A percentile compares a stretch with the other conserved stretches of the same genome.
phyloP scores from a whole-genome alignment of 2,888 invertebrate species.

The Lampropteryx suffumata region DNA sequence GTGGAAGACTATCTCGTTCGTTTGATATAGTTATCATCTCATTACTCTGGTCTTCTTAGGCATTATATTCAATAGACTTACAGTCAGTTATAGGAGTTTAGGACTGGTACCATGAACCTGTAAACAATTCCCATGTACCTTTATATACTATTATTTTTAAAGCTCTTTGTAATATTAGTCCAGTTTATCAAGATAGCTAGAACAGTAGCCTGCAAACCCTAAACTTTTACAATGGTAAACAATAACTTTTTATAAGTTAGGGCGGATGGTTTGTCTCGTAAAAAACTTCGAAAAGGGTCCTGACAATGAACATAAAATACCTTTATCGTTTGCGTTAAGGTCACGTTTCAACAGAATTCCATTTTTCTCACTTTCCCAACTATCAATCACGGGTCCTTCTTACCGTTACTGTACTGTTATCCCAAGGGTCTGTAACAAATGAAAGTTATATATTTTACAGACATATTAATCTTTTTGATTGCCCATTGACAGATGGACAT shows the following conservation, averaged over 20 bases:
- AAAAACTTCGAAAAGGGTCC: slow-evolving; percentile 5
- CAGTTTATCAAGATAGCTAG: too few species aligned
- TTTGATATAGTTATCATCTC: slow-evolving; percentile 6
- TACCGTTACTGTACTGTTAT: slow-evolving; percentile 8
- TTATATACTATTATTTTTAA: too few species aligned
- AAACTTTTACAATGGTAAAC: too few species aligned
- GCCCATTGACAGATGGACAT: too few species aligned
- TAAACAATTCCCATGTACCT: too few species aligned
- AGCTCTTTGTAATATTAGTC: too few species aligned
- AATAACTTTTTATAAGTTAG: background rate
- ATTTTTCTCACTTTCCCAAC: slow-evolving; percentile 23
- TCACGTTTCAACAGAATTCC: slow-evolving; percentile 8
- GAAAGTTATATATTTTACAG: background rate
- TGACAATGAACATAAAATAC: slow-evolving; percentile 4
- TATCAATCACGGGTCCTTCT: slow-evolving; percentile 18
- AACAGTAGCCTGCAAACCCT: too few species aligned
- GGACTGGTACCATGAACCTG: too few species aligned
- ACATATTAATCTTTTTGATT: background rate
- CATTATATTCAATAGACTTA: too few species aligned
- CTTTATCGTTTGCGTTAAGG: slow-evolving; percentile 5
- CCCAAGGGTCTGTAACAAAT: slow-evolving; percentile 3
- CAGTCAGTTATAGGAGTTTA: too few species aligned
- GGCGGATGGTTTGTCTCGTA: slow-evolving; percentile 1
- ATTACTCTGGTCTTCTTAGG: too few species aligned
- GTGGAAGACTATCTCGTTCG: slow-evolving; percentile 13